Base-by-base conservation (phyloP, 2,797 vertebrate species). In the Danionella dracula region DNA sequence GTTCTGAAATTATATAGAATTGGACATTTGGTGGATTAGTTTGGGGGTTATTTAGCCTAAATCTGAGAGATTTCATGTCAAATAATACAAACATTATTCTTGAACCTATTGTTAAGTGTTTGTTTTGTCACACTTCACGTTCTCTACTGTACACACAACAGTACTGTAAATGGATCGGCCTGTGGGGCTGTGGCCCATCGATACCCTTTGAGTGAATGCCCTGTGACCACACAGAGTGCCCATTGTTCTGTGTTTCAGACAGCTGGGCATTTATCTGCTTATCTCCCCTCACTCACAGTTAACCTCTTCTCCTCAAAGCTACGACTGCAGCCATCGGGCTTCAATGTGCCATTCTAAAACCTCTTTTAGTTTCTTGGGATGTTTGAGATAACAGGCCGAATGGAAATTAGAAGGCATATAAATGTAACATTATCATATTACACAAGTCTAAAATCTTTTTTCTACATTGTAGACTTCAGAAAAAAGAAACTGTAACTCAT, bases 231-330 rank as follows among this genome's bases (percentile, higher is more conserved):
- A 61, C 50, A 58, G 64, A 37, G 41, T 66, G 66, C 50, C 49
- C 58, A 74, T 70, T 72, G 66, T 74, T 71, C 45, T 16, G 31
- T 11, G 8, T 21, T 17, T 20, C 29, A 41, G 50, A 19, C 54
- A 68, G 65, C 45, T 71, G 51, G 20, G 49, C 56, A 27, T 62
- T 56, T 66, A 37, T 71, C 72, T 67, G 16, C 56, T 56, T 58
- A 56, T 73, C 71, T 70, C 35, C 61, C 13, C 27, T 61, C 19
- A 13, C 62, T 61, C 9, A 10, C 44, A 37, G 50, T 67, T 68
- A 56, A 56, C 51, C 57, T 67, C 50, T 42, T 67, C 50, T 62
- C 50, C 41, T 10, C 50, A 34, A 57, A 46, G 35, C 45, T 37
- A 37, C 29, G n/a, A 58, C 65, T 57, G 23, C 13, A 49, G 44